phyloP scores from a whole-genome alignment of 2,113 vertebrate genomes.

The Protobothrops mucrosquamatus region DNA sequence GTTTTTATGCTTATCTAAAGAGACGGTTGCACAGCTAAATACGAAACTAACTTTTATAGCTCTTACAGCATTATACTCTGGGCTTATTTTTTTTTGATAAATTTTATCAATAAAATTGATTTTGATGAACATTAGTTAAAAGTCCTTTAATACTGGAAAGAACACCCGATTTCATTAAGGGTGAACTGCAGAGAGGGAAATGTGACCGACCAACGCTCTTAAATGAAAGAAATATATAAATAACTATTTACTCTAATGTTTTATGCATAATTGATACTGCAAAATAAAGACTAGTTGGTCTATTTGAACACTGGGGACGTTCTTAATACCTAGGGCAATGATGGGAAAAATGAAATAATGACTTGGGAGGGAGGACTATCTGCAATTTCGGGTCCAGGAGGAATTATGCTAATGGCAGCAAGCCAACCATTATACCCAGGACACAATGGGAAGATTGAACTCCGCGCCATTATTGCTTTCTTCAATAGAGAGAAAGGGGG shows the following conservation, averaged over 20 bases:
- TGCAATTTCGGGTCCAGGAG: conserved; percentile 51
- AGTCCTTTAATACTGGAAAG: not conserved
- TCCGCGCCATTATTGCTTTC: conserved; percentile 51
- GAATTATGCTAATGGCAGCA: conserved; percentile 51
- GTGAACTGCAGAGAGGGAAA: conserved; percentile 19
- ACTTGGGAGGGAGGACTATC: conserved; percentile 63
- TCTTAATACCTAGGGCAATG: conserved; percentile 56
- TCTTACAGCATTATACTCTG: conserved; percentile 41
- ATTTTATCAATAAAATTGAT: conserved; percentile 6
- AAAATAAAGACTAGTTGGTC: conserved; percentile 51
- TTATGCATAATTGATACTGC: conserved; percentile 35
- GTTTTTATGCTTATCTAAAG: conserved; percentile 15
- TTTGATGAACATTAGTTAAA: conserved; percentile 23
- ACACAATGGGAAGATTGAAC: conserved; percentile 38
- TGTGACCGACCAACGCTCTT: not conserved
- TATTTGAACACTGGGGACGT: conserved; percentile 58
- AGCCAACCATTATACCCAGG: conserved; percentile 39
- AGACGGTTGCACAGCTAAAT: conserved; percentile 32
- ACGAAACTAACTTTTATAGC: conserved; percentile 34
- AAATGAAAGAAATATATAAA: conserved; percentile 25
- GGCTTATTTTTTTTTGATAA: not conserved
- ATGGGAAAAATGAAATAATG: conserved; percentile 68
- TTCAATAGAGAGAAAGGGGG: not conserved
- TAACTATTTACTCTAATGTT: conserved; percentile 44
- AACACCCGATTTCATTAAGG: not conserved